Evolutionary conservation across 2,113 vertebrate species (phyloP).

Genomic region (Girardinichthys multiradiatus): DNA sequence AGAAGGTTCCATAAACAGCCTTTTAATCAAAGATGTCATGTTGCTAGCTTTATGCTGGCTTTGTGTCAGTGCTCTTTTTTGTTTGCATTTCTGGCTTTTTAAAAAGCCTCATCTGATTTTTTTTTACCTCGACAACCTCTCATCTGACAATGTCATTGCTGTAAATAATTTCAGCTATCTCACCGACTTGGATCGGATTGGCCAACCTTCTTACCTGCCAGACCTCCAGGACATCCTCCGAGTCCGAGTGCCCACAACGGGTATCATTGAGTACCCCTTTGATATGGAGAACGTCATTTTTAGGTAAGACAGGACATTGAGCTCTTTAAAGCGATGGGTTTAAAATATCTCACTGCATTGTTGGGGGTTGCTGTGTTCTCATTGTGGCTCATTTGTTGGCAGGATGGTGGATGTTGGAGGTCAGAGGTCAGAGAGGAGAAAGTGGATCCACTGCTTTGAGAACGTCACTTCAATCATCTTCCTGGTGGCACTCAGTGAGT

Average conservation of each 20-base stretch:
- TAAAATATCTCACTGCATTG: not conserved
- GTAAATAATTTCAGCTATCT: slow-evolving; percentile 67
- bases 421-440: slow-evolving; percentile 96
- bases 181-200: slow-evolving; percentile 73
- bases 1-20: not conserved
- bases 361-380: too few species aligned
- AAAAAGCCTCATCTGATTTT: not conserved
- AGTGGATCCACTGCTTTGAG: slow-evolving; percentile 99
- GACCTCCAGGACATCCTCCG: slow-evolving; percentile 70
- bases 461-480: slow-evolving; percentile 99
- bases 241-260: slow-evolving; percentile 82
- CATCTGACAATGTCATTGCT: not conserved
- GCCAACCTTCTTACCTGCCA: slow-evolving; percentile 67
- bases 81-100: not conserved
- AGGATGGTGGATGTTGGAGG: slow-evolving; percentile 99
- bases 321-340: not conserved
- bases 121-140: not conserved
- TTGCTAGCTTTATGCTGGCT: too few species aligned
- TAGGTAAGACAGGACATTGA: slow-evolving; percentile 80
- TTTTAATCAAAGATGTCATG: too few species aligned
- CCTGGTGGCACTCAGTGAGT: slow-evolving; percentile 98
- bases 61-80: too few species aligned
- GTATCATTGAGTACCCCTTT: slow-evolving; percentile 90
- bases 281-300: slow-evolving; percentile 99
- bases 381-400: slow-evolving; percentile 50